These are phyloP conservation scores for Lasius fuliginosus DNA, from an alignment of 2,888 invertebrate species.

Conservation along the genomic window DNA sequence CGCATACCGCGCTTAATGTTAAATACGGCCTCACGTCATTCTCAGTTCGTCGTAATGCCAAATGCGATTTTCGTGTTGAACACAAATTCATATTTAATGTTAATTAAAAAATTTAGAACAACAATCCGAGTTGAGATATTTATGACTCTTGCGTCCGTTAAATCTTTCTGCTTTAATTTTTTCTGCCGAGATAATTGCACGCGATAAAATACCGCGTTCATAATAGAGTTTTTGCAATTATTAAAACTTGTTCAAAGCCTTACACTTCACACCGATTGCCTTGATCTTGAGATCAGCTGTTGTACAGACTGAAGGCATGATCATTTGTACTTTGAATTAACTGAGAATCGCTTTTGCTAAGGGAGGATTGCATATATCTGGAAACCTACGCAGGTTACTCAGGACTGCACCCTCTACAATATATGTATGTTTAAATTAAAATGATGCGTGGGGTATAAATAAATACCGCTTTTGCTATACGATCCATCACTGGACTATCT, in stretches of 20 bases:
- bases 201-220: not conserved
- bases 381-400: not conserved
- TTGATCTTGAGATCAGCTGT: no score
- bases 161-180: not conserved
- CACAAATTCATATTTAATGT: slow-evolving; percentile 1
- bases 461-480: not conserved
- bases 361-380: not conserved
- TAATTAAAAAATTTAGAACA: not conserved
- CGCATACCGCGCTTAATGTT: not conserved
- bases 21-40: not conserved
- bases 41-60: not conserved
- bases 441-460: not conserved
- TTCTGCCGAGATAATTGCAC: not conserved
- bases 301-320: no score
- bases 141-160: not conserved
- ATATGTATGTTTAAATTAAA: not conserved
- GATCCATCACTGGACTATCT: slow-evolving; percentile 21
- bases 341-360: no score
- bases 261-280: not conserved
- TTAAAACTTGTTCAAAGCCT: not conserved
- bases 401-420: not conserved
- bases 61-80: not conserved
- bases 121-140: not conserved
- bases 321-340: no score
- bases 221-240: not conserved